Percentiles rank a stretch among this genome's conserved stretches.
Conservation (phyloP, 1,140 invertebrate genomes). For the Atta texana region DNA sequence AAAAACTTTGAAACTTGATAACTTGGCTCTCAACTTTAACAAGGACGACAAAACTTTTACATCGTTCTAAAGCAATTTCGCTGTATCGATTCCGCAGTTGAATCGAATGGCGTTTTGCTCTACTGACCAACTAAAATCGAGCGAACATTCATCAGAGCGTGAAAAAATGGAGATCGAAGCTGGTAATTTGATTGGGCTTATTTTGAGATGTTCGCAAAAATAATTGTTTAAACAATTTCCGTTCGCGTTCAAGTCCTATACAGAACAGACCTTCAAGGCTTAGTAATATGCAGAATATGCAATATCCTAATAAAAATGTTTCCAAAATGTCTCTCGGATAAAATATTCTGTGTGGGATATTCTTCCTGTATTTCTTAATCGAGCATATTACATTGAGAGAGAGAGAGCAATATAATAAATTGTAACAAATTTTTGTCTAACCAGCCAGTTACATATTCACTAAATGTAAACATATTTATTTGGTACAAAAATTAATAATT, state of each 20-base stretch:
- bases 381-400: background rate
- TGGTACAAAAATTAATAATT: too few species aligned
- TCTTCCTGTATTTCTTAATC: background rate
- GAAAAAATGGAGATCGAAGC: conserved; percentile 9
- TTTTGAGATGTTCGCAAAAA: background rate
- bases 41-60: conserved; percentile 12
- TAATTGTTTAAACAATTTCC: background rate
- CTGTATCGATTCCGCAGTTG: conserved; percentile 28
- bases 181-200: background rate
- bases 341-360: too few species aligned
- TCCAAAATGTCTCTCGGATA: too few species aligned
- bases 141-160: conserved; percentile 64
- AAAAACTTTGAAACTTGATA: background rate
- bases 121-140: conserved; percentile 72
- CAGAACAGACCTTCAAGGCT: too few species aligned
- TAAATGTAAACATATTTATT: too few species aligned
- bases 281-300: too few species aligned
- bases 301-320: too few species aligned
- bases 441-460: too few species aligned
- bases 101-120: conserved; percentile 74
- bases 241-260: background rate
- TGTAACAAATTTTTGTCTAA: too few species aligned
- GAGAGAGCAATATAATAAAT: too few species aligned
- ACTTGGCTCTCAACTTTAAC: background rate
- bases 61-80: background rate